A percentile compares a stretch with the other conserved stretches of the same genome.
These are phyloP conservation scores for Chiroxiphia lanceolata DNA, from an alignment of 2,797 vertebrate species.

Conservation along the genomic window DNA sequence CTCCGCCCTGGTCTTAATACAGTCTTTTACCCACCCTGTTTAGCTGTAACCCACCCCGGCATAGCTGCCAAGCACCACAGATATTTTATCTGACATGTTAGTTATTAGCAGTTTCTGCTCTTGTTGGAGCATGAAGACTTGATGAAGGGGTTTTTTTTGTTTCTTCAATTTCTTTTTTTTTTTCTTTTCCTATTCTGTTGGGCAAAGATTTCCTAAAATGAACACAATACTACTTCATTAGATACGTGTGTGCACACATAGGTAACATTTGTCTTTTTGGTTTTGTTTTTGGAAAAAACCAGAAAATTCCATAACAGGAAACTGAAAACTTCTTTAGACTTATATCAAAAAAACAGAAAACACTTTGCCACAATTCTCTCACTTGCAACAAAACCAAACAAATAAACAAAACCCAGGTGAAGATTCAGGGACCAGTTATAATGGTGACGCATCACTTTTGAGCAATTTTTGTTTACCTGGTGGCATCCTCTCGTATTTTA, in stretches of 20 bases:
- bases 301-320: background rate
- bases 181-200: background rate
- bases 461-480: conserved; percentile 22
- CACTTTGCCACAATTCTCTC: background rate
- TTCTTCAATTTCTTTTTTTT: background rate
- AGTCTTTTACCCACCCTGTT: background rate
- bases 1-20: background rate
- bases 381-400: background rate
- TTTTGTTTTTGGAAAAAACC: background rate
- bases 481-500: conserved; percentile 23
- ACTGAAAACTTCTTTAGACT: conserved; percentile 7
- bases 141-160: background rate
- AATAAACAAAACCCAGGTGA: background rate
- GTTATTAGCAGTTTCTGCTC: conserved; percentile 17
- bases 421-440: background rate
- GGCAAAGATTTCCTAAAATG: background rate
- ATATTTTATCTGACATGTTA: conserved; percentile 15
- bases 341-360: background rate
- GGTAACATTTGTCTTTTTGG: background rate
- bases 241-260: background rate
- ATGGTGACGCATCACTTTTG: conserved; percentile 28
- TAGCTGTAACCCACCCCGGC: background rate
- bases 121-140: conserved; percentile 2
- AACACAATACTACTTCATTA: background rate
- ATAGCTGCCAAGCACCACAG: background rate